phyloP scores from a whole-genome alignment of 2,113 vertebrate genomes.

The Nannospalax galili region DNA sequence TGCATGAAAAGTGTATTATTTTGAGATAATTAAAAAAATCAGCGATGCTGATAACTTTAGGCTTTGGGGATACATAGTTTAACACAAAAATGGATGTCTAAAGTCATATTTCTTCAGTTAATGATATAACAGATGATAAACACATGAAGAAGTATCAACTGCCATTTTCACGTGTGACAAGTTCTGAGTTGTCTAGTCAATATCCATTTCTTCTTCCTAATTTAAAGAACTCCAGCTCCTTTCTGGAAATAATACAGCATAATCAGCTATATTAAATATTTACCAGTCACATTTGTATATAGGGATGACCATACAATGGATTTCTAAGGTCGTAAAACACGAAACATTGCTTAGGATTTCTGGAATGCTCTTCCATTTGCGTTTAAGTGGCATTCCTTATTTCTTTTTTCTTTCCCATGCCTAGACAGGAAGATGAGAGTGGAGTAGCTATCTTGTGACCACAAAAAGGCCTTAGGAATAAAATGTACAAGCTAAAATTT shows the following conservation, averaged over 20 bases:
- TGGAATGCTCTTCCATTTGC: background rate
- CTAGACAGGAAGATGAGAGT: background rate
- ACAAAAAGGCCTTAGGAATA: background rate
- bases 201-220: background rate
- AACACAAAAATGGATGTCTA: background rate
- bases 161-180: background rate
- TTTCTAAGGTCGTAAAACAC: background rate
- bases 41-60: background rate
- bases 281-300: background rate
- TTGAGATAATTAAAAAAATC: background rate
- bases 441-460: background rate
- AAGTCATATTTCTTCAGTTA: background rate
- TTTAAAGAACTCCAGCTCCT: background rate
- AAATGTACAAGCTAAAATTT: background rate
- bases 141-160: background rate
- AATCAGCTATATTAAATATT: background rate
- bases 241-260: background rate
- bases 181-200: background rate
- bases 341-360: background rate
- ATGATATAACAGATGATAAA: constrained; percentile 14
- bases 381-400: background rate
- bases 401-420: background rate
- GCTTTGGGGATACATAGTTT: background rate
- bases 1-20: background rate
- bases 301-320: background rate